Base-by-base conservation (phyloP, 2,888 invertebrate species). In the Pediacus dermestoides region DNA sequence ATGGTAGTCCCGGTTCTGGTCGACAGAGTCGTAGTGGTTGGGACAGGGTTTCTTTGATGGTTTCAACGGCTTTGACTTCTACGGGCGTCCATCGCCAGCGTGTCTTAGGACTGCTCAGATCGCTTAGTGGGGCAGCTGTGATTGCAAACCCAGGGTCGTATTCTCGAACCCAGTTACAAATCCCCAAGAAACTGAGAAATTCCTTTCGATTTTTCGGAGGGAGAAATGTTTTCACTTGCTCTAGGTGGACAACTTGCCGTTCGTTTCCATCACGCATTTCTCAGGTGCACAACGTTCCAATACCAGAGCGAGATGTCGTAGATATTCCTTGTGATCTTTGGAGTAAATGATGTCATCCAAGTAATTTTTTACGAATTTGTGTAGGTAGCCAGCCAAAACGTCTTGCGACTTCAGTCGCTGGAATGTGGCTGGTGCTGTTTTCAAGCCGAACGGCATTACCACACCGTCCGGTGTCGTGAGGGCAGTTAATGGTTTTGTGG, bases 301-400 rank as follows among this genome's bases (percentile, higher is more conserved):
- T n/a, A 18, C 21, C 6, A n/a, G 6, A n/a, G 6, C 6, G 6
- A 18, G n/a, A n/a, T 18, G 21, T 18, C 21, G 21, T 6, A 18
- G 21, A 18, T 18, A n/a, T 7, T 18, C 21, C 21, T 18, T n/a
- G n/a, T 18, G 21, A n/a, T 18, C n/a, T 6, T 18, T 18, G 6
- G 21, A 18, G n/a, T 18, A 18, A 18, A 18, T 18, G 21, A 18
- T 18, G 21, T 18, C 21, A n/a, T 18, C 21, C n/a, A 18, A 33
- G 32, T 61, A 63, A 0, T 52, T 56, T 1, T 49, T 14, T 12
- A 48, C 47, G 27, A 37, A 51, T 1, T 46, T 10, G 4, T 43
- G 36, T 3, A 45, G 1, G 10, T 18, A 37, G 2, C 30, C 34
- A 2, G 26, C 21, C 3, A 48, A 15, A 8, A 47, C 37, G 2